A percentile compares a stretch with the other conserved stretches of the same genome.
These are phyloP conservation scores for Diglossa cyanea DNA, from an alignment of 2,797 vertebrate genomes.

Conservation along the genomic window DNA sequence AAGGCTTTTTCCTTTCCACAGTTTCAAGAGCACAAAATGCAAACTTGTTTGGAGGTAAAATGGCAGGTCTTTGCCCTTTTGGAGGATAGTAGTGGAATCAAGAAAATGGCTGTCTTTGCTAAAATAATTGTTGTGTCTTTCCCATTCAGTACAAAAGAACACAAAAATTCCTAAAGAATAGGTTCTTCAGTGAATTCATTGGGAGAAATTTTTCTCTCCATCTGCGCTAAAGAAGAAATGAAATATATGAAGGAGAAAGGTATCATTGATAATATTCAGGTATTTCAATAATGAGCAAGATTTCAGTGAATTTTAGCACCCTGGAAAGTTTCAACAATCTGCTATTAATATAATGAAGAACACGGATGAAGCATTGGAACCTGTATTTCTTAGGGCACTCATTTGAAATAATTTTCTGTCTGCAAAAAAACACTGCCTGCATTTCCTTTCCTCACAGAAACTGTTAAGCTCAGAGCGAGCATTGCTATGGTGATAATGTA, in stretches of 20 bases:
- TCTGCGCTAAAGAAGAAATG: background rate
- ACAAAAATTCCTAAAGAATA: background rate
- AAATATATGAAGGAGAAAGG: background rate
- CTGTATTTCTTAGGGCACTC: background rate
- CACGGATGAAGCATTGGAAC: background rate
- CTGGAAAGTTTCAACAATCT: background rate
- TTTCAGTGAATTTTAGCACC: background rate
- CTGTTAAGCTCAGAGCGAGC: background rate
- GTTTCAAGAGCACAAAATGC: background rate
- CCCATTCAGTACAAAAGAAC: background rate
- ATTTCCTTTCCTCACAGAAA: background rate
- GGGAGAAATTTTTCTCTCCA: background rate
- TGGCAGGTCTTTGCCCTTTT: background rate
- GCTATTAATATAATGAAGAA: background rate
- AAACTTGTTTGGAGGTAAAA: background rate
- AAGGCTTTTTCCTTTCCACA: background rate
- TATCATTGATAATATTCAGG: background rate
- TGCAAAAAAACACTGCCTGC: background rate
- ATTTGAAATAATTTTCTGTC: background rate
- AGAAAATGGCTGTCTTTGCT: background rate
- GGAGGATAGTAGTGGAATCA: background rate
- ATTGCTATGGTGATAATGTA: constrained; percentile 33
- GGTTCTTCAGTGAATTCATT: background rate
- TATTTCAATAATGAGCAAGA: background rate
- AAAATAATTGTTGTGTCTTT: background rate